Evolutionary conservation across 2,888 invertebrate genomes (phyloP), one percentile per base, ranked within the genome.

Genomic region (Orchesella flavescens): DNA sequence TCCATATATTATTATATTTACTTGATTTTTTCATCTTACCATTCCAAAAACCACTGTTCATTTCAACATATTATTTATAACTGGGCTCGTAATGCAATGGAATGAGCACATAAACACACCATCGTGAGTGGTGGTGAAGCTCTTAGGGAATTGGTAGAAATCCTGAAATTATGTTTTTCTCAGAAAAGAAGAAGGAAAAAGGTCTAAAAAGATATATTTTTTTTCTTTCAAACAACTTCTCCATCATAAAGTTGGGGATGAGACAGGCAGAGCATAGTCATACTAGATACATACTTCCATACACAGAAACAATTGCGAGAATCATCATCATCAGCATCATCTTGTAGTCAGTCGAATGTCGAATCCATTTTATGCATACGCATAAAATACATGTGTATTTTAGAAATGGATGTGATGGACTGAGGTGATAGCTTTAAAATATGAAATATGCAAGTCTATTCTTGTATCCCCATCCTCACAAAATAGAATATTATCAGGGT

Each of bases 91-190:
- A n/a, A n/a, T n/a, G n/a, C 34, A 34, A 34, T 34, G 34, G 34
- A 34, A 34, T 34, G 34, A 34, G 34, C 7, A 34, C 3, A 34
- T 2, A n/a, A 34, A 7, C 34, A 34, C 34, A 34, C 34, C 34
- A 34, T 34, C 34, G 7, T 34, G 34, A 2, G 34, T 34, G 34
- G 34, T 34, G 34, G 34, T 34, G 34, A 34, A 7, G 34, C 34
- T 34, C 34, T 34, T 49, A 72, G 65, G 72, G 65, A 72, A 79
- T 71, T 53, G 46, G 55, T 53, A 79, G 63, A 57, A 71, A 72
- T 79, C 23, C 72, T 72, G 44, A 79, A 72, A 65, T 79, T 53
- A 72, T 79, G 68, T 76, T 76, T 79, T 79, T 79, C 79, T 79
- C 43, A 66, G 79, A 79, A 79, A 79, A 79, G 44, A 63, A 21